phyloP scores from a whole-genome alignment of 2,797 vertebrate genomes.

The Rhincodon typus region DNA sequence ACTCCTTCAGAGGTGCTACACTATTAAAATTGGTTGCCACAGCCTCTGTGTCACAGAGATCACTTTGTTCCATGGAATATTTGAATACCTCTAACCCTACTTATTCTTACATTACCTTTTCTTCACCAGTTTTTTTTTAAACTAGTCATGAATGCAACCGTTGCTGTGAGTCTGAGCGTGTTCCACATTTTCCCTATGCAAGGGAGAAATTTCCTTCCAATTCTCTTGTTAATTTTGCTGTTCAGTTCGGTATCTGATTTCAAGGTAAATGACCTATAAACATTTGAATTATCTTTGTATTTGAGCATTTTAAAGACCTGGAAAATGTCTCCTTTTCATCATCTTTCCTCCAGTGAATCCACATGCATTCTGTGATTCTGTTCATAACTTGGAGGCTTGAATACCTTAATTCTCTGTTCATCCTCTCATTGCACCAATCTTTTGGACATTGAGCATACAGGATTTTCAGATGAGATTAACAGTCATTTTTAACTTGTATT shows the following conservation, averaged over 20 bases:
- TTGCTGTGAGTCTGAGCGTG: neutral
- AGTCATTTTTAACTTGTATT: neutral
- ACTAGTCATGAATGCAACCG: neutral
- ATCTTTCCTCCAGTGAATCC: neutral
- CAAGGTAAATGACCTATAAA: neutral
- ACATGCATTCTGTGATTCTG: neutral
- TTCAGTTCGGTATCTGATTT: neutral
- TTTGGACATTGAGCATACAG: neutral
- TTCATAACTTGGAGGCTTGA: neutral
- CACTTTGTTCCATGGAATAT: constrained; percentile 12
- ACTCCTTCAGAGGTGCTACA: neutral
- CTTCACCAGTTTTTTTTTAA: neutral
- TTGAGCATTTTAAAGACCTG: constrained; percentile 8
- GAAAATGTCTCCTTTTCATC: neutral
- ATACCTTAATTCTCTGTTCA: neutral
- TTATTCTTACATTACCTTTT: neutral
- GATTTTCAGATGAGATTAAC: neutral
- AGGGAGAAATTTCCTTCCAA: neutral
- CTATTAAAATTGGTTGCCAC: neutral
- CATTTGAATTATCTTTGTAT: neutral
- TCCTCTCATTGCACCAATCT: neutral
- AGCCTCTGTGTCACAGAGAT: no score
- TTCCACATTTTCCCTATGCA: neutral
- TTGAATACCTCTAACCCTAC: neutral
- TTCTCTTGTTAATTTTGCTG: constrained; percentile 22